Conservation (phyloP, 2,797 vertebrate species). For the Echeneis naucrates region DNA sequence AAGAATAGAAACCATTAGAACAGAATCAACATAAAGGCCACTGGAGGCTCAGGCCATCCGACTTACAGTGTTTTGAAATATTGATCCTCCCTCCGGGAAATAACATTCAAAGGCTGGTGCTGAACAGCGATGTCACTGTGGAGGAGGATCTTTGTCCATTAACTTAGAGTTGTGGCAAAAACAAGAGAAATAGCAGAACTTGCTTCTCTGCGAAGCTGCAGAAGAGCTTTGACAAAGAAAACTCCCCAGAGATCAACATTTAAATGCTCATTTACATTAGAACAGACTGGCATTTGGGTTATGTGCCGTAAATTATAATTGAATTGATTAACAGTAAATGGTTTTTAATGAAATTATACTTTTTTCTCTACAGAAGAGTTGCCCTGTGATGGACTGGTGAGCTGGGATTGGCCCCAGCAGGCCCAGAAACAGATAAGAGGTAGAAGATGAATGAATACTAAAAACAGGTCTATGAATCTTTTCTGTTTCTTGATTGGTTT, state of each 20-base stretch:
- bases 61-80: slow-evolving; percentile 50
- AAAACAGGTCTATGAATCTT: too few species aligned
- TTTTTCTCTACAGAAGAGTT: neutral
- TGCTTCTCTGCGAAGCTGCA: neutral
- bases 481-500: neutral
- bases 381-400: too few species aligned
- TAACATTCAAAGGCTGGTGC: slow-evolving; percentile 19
- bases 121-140: neutral
- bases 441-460: too few species aligned
- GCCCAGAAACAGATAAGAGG: too few species aligned
- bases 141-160: neutral
- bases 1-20: slow-evolving; percentile 59
- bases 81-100: slow-evolving; percentile 3
- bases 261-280: neutral
- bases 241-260: neutral
- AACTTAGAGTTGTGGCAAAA: neutral
- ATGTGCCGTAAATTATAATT: neutral
- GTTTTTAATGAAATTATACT: neutral
- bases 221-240: neutral
- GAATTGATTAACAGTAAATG: too few species aligned
- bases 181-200: neutral
- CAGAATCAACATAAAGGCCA: slow-evolving; percentile 39
- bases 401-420: too few species aligned
- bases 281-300: neutral
- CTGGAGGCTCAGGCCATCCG: slow-evolving; percentile 41